Evolutionary conservation across 2,888 invertebrate genomes (phyloP).

Genomic region (Mechanitis mazaeus): DNA sequence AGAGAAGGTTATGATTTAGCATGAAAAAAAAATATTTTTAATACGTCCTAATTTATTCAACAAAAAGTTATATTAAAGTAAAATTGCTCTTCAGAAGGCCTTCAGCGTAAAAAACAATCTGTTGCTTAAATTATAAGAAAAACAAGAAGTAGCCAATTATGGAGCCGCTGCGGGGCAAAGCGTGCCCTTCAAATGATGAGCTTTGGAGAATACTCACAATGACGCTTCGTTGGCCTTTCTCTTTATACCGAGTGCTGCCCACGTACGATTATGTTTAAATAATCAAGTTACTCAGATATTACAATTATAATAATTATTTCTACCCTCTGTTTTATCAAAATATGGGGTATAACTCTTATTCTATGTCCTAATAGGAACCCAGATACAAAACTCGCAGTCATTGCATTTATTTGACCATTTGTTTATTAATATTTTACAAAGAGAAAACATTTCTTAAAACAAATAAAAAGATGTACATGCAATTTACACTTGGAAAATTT

Average conservation of each 20-base stretch:
- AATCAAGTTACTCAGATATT: too few relatives aligned
- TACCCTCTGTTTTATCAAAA: too few relatives aligned
- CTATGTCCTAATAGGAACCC: too few relatives aligned
- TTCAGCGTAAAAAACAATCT: slow-evolving; percentile 5
- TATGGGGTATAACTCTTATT: too few relatives aligned
- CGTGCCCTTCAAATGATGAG: neutral
- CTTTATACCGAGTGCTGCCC: neutral
- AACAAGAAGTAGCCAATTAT: slow-evolving; percentile 11
- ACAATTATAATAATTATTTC: too few relatives aligned
- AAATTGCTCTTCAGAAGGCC: neutral
- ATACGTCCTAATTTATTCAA: neutral
- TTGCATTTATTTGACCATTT: too few relatives aligned
- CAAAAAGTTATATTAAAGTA: neutral
- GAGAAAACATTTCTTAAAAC: too few relatives aligned
- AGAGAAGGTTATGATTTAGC: neutral
- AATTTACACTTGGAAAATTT: too few relatives aligned
- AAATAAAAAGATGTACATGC: too few relatives aligned
- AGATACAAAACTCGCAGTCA: too few relatives aligned
- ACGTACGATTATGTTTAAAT: neutral
- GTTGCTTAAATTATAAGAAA: slow-evolving; percentile 11
- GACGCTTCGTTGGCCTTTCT: neutral
- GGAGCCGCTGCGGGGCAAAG: slow-evolving; percentile 4
- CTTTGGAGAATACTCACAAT: neutral
- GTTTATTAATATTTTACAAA: too few relatives aligned
- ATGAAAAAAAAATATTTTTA: neutral